Conservation (phyloP, 2,888 invertebrate genomes). For the Aporophyla nigra region DNA sequence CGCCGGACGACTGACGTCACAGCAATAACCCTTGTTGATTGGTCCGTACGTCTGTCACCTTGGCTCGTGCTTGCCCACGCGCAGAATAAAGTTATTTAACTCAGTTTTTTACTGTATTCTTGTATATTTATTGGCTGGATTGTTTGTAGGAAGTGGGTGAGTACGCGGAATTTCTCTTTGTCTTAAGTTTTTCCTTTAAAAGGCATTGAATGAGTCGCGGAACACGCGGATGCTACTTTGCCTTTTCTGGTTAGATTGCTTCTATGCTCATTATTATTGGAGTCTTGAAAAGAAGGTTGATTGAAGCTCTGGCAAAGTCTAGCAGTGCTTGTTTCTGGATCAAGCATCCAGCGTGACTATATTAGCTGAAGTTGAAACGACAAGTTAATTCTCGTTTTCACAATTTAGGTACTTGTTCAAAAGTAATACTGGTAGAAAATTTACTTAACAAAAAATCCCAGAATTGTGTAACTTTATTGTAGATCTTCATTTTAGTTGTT, state of each 20-base stretch:
- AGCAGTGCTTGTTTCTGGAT: too few relatives aligned
- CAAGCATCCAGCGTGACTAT: not conserved
- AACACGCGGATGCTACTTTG: slow-evolving; percentile 12
- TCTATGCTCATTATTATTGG: not conserved
- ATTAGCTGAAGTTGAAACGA: not conserved
- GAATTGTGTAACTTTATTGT: not conserved
- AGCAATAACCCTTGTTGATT: slow-evolving; percentile 51
- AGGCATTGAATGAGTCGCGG: slow-evolving; percentile 34
- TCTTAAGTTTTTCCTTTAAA: slow-evolving; percentile 39
- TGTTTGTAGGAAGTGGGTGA: slow-evolving; percentile 59
- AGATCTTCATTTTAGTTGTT: not conserved
- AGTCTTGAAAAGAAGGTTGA: not conserved
- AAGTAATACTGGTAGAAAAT: not conserved
- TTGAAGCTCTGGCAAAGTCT: not conserved
- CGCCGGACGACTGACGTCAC: slow-evolving; percentile 68
- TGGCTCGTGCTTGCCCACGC: slow-evolving; percentile 69
- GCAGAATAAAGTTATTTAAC: slow-evolving; percentile 59
- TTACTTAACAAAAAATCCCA: not conserved
- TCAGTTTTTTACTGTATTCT: slow-evolving; percentile 58
- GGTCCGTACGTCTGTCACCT: slow-evolving; percentile 64
- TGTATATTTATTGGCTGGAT: slow-evolving; percentile 39
- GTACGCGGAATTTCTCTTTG: slow-evolving; percentile 61
- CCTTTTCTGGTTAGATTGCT: not conserved
- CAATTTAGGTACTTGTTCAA: too few relatives aligned
- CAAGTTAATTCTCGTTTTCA: too few relatives aligned